Evolutionary conservation across 2,113 vertebrate genomes (phyloP).

Genomic region (Lota lota): DNA sequence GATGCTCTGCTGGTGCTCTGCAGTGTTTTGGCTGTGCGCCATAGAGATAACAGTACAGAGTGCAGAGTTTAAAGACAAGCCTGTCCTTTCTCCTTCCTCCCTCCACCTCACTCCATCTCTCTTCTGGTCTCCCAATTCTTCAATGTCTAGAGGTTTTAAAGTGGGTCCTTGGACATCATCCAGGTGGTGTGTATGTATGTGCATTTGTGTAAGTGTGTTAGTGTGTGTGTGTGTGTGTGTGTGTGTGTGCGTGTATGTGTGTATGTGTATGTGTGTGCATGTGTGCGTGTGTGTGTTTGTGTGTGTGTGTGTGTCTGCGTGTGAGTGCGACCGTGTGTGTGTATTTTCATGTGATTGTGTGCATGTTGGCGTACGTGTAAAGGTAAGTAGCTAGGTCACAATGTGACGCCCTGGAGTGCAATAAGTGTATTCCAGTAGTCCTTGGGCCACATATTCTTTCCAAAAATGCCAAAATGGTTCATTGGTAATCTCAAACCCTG

Average conservation of each 20-base stretch:
- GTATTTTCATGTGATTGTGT: background rate
- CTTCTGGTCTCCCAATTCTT: too few relatives aligned
- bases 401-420: background rate
- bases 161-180: background rate
- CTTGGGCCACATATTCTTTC: slow-evolving; percentile 17
- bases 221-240: slow-evolving; percentile 1
- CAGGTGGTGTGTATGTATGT: background rate
- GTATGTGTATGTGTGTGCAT: background rate
- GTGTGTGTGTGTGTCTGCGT: background rate
- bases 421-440: slow-evolving; percentile 17
- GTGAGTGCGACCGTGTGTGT: background rate
- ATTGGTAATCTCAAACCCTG: slow-evolving; percentile 4
- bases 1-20: slow-evolving; percentile 38
- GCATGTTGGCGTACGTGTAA: background rate
- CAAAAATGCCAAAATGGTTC: background rate
- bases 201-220: background rate
- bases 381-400: background rate
- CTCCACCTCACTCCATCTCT: too few relatives aligned
- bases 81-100: slow-evolving; percentile 4
- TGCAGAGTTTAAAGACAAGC: background rate
- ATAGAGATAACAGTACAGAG: slow-evolving; percentile 33
- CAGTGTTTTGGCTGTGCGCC: slow-evolving; percentile 45
- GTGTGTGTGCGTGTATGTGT: background rate
- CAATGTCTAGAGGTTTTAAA: too few relatives aligned
- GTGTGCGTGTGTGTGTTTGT: background rate